Base-by-base conservation (phyloP, 2,888 invertebrate species). In the Drosophila conformis region DNA sequence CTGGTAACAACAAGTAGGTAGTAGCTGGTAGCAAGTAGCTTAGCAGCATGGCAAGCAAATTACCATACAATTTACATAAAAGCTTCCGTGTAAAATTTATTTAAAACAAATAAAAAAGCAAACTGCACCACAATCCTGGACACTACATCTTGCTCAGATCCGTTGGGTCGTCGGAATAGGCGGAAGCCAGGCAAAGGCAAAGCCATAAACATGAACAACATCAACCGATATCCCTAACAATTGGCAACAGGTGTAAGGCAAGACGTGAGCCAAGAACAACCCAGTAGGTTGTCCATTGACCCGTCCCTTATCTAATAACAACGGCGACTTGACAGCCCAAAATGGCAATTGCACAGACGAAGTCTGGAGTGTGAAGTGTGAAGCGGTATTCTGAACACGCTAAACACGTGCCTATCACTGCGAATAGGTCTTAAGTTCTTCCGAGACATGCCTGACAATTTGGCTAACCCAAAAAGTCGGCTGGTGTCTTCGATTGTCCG, bases 51-150 rank as follows among this genome's bases (percentile, higher is more conserved):
- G 58, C 57, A 54, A 38, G 60, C 81, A 73, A 85, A 89, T 87
- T 87, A 89, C 80, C 89, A 89, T 89, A 88, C 78, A 81, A 88
- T 88, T 79, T 84, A 83, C 89, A 88, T 89, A 84, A 87, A 81
- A 79, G 79, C 80, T 80, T 81, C 76, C 81, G 79, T 87, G 79
- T 86, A 79, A 76, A 86, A 89, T 86, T 89, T 88, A 87, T 89
- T 87, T 87, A 89, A 82, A 89, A 86, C 67, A 82, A 83, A 86
- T 83, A 85, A 77, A 87, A 52, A 52, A 42, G 59, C 63, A 78
- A 74, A 74, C 63, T 73, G 59, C 57, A 52, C 65, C 64, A 75
- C 35, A 83, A 74, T 76, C 69, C 75, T 74, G 75, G 62, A 71
- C 80, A 75, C 80, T 84, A 82, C 73, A 75, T 79, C 73, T 75